Percentiles rank a stretch among this genome's conserved stretches.
phyloP scores from a whole-genome alignment of 1,140 invertebrate genomes.

The Zaprionus gabonicus region DNA sequence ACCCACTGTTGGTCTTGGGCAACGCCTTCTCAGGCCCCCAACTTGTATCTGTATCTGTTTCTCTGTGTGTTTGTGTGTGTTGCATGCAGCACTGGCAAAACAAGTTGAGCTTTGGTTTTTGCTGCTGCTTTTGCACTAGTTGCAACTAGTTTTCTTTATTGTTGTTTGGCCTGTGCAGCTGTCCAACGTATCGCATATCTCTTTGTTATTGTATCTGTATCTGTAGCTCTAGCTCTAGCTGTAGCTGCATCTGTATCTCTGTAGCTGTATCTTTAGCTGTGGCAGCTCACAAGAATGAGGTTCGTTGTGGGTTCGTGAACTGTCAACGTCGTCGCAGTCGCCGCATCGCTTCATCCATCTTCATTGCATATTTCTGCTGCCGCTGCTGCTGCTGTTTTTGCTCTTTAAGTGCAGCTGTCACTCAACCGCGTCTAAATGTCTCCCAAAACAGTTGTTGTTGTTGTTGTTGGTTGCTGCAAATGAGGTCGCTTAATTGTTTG shows the following conservation, averaged over 20 bases:
- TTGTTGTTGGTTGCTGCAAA: slow-evolving; percentile 53
- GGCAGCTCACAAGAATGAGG: slow-evolving; percentile 62
- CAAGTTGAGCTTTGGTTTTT: slow-evolving; percentile 30
- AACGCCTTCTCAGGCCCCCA: slow-evolving; percentile 42
- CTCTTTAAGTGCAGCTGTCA: slow-evolving; percentile 81
- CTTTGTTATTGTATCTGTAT: slow-evolving; percentile 47
- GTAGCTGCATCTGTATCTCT: slow-evolving; percentile 45
- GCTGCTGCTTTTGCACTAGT: slow-evolving; percentile 64
- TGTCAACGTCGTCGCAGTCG: slow-evolving; percentile 60
- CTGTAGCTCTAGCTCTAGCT: slow-evolving; percentile 27
- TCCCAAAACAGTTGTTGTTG: slow-evolving; percentile 48
- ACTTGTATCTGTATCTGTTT: background rate
- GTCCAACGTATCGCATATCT: slow-evolving; percentile 69
- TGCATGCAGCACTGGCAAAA: slow-evolving; percentile 30
- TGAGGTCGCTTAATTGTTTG: slow-evolving; percentile 79
- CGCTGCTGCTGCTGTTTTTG: slow-evolving; percentile 24
- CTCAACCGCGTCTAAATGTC: slow-evolving; percentile 78
- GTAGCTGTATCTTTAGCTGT: slow-evolving; percentile 54
- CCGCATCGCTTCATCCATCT: slow-evolving; percentile 25
- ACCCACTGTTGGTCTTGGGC: slow-evolving; percentile 36
- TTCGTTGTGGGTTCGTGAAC: slow-evolving; percentile 67
- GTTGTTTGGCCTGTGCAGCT: slow-evolving; percentile 55
- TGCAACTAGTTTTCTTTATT: slow-evolving; percentile 77
- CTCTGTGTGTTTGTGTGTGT: background rate
- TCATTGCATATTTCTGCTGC: slow-evolving; percentile 31